phyloP scores from a whole-genome alignment of 37 sponge, comb jelly and placozoan species.

The Axinella damicornis region DNA sequence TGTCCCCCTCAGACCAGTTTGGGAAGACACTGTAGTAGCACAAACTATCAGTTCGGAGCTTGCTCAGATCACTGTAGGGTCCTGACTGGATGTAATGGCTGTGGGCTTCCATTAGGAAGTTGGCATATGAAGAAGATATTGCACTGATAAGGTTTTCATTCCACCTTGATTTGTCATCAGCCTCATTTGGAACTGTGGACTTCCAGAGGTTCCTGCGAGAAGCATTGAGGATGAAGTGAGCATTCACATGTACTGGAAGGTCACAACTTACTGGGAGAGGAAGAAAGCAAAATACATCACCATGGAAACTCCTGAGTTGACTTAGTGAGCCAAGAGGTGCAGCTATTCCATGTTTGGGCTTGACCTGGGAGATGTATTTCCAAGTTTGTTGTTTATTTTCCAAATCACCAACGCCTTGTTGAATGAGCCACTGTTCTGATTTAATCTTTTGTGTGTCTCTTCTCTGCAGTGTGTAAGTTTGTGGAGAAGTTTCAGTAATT shows the following conservation, averaged over 20 bases:
- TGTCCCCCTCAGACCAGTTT: not conserved
- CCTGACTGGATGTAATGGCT: not conserved
- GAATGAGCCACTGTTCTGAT: constrained; percentile 34
- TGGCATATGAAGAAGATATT: constrained; percentile 59
- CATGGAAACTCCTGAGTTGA: not conserved
- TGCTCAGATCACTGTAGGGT: not conserved
- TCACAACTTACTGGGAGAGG: constrained; percentile 35
- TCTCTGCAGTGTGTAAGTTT: no score
- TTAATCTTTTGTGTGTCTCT: no score
- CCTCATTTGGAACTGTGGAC: not conserved
- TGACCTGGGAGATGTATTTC: constrained; percentile 3
- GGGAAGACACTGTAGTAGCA: constrained; percentile 18
- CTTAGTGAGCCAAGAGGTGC: not conserved
- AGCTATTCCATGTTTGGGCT: constrained; percentile 30
- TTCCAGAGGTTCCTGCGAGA: constrained; percentile 41
- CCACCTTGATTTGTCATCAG: constrained; percentile 53
- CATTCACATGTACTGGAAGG: constrained; percentile 62
- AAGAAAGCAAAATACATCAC: constrained; percentile 58
- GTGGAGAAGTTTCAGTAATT: not conserved
- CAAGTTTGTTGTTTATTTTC: not conserved
- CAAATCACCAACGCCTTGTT: constrained; percentile 35
- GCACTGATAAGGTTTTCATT: constrained; percentile 54
- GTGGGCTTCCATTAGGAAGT: constrained; percentile 24
- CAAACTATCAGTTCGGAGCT: not conserved
- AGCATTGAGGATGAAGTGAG: constrained; percentile 28